Conservation (phyloP, 2,113 vertebrate species). For the Nothocercus nigrocapillus region DNA sequence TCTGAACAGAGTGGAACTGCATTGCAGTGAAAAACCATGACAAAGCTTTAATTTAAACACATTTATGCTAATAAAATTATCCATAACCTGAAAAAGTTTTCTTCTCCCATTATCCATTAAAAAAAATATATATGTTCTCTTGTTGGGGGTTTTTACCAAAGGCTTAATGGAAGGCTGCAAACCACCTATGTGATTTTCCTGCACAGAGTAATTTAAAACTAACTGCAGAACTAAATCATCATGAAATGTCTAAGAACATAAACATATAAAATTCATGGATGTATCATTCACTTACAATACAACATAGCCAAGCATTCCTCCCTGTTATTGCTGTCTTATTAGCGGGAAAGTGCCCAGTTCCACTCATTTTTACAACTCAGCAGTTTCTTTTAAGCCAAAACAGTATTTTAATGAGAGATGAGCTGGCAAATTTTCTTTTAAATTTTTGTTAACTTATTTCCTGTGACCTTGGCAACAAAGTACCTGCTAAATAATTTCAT, state of each 20-base stretch:
- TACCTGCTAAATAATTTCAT: conserved; percentile 46
- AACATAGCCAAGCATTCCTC: conserved; percentile 33
- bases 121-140: too few relatives aligned
- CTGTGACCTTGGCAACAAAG: conserved; percentile 52
- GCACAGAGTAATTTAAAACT: not conserved
- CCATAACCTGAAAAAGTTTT: not conserved
- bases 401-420: conserved; percentile 27
- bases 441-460: conserved; percentile 44
- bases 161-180: not conserved
- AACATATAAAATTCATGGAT: not conserved
- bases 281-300: conserved; percentile 4
- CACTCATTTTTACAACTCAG: conserved; percentile 50
- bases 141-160: not conserved
- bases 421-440: not conserved
- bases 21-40: not conserved
- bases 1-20: not conserved
- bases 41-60: conserved; percentile 1
- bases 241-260: not conserved
- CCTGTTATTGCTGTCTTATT: conserved; percentile 46
- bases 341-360: conserved; percentile 26
- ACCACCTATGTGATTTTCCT: not conserved
- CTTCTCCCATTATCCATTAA: not conserved
- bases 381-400: conserved; percentile 39
- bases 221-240: not conserved
- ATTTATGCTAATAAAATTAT: not conserved